Evolutionary conservation across 30 jellyfish, hydroid and myxozoan species (phyloP), one percentile per base, ranked within the genome.

Genomic region (Aurelia aurita): DNA sequence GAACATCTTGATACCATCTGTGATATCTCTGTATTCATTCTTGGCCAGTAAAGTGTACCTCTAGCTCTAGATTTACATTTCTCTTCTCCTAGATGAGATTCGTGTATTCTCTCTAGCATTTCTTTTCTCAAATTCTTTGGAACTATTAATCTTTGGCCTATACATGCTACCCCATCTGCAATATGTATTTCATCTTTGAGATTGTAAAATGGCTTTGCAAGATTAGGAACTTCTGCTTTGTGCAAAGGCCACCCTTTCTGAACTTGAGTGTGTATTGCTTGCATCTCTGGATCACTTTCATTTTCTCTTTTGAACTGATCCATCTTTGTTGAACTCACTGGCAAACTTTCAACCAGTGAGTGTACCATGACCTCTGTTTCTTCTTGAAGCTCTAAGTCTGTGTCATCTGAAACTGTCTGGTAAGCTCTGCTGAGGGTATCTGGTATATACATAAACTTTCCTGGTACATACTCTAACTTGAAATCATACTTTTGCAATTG

Each of bases 81-180:
- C 60, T 77, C 88, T 58, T 57, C 88, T 53, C 80, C 80, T 22
- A 77, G 76, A 55, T 73, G 86, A 49, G 77, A 57, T 58, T 77
- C 88, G 29, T 77, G 88, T 77, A 77, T 77, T 57, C 45, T 58
- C 58, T 55, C 62, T 77, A 23, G 65, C 80, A 57, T 77, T 77
- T 77, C 78, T 58, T 77, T 58, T 77, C 81, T 59, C 79, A 77
- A 15, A 26, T 58, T 57, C 69, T 57, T 58, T 60, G 88, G 88
- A 57, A 31, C 66, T 58, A 77, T 77, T 39, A 57, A 49, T 55
- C 66, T 58, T 61, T 77, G 77, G 29, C 81, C 88, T 54, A 57
- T 77, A 35, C 88, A 77, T 32, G 66, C 78, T 77, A 77, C 78
- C 78, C 67, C 79, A 7, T 67, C 62, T 11, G 79, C 88, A 57